Percentiles rank a stretch among this genome's conserved stretches.
Conservation (phyloP, 1,140 invertebrate species). For the Macrocentrus cingulum region DNA sequence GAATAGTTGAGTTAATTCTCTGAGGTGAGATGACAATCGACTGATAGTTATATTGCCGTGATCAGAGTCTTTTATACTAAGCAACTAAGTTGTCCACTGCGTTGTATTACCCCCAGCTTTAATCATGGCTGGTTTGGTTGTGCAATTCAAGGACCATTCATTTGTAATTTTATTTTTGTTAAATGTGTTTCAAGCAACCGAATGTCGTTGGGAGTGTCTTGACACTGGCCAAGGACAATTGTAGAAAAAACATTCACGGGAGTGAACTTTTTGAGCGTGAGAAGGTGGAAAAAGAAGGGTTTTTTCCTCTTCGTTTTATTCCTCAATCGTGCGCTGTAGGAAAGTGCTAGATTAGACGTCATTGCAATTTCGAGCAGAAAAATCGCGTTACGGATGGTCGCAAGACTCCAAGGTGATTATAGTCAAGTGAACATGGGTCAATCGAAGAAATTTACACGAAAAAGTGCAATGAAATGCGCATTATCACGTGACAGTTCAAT, state of each 20-base stretch:
- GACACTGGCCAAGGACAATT: background rate
- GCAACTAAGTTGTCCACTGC: background rate
- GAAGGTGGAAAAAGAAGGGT: too few species aligned
- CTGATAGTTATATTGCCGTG: constrained; percentile 12
- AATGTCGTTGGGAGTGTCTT: constrained; percentile 26
- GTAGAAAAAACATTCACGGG: background rate
- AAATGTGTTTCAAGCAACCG: constrained; percentile 38
- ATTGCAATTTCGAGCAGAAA: background rate
- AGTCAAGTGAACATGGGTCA: background rate
- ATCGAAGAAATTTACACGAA: background rate
- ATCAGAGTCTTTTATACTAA: constrained; percentile 20
- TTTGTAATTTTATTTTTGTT: constrained; percentile 36
- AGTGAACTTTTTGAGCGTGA: background rate
- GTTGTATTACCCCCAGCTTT: constrained; percentile 2
- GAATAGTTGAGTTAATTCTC: background rate
- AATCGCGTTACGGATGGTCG: constrained; percentile 16
- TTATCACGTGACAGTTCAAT: too few species aligned
- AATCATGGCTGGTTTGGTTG: constrained; percentile 31
- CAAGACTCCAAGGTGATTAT: constrained; percentile 14
- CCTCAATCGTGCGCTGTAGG: too few species aligned
- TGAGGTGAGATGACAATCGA: constrained; percentile 10
- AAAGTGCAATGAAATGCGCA: too few species aligned
- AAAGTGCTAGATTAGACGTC: background rate
- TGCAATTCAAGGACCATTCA: constrained; percentile 48
- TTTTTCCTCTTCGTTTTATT: too few species aligned